A percentile compares a stretch with the other conserved stretches of the same genome.
phyloP scores from a whole-genome alignment of 2,113 vertebrate genomes.

The Antechinus stuartii region DNA sequence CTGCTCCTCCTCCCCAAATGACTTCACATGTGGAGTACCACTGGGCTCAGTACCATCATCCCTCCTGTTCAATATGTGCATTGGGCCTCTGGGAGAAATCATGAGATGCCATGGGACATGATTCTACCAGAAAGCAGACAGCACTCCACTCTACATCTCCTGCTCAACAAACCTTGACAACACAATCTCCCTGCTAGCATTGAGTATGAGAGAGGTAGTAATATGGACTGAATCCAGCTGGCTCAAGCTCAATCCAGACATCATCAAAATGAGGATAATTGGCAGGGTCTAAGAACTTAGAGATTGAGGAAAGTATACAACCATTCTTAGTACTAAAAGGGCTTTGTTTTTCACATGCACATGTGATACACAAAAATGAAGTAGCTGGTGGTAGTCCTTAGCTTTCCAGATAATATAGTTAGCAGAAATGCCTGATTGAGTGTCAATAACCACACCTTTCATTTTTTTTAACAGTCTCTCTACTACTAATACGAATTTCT shows the following conservation, averaged over 20 bases:
- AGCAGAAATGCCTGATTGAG: neutral
- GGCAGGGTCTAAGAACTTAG: neutral
- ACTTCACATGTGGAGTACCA: neutral
- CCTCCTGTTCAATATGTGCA: neutral
- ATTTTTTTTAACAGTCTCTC: neutral
- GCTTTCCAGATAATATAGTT: neutral
- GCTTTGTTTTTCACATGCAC: neutral
- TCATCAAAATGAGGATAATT: neutral
- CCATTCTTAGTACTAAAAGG: neutral
- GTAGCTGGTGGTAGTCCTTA: neutral
- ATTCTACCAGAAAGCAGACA: neutral
- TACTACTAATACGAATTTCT: neutral
- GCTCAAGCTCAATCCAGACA: neutral
- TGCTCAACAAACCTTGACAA: conserved; percentile 44
- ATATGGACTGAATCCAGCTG: neutral
- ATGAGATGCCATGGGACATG: neutral
- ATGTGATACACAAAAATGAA: neutral
- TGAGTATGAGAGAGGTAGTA: conserved; percentile 1
- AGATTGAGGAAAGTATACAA: neutral
- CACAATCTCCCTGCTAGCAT: neutral
- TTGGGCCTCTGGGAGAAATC: conserved; percentile 1
- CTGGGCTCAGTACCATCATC: neutral
- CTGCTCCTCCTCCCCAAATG: neutral
- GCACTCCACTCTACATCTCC: neutral
- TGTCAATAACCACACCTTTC: neutral